Conservation (phyloP, 2,888 invertebrate species). For the Fragum fragum region DNA sequence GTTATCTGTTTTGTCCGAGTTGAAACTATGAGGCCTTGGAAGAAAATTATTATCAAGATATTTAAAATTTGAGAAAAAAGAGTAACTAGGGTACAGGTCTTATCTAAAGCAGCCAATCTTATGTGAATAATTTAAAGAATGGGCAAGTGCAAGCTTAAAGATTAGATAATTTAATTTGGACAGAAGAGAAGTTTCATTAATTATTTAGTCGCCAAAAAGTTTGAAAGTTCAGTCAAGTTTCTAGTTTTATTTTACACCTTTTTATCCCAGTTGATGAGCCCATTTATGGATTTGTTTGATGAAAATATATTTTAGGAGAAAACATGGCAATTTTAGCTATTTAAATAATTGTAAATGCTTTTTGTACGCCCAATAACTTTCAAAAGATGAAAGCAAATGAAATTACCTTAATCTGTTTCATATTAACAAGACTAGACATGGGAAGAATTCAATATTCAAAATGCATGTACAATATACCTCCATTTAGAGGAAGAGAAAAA, state of each 20-base stretch:
- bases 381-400: conserved; percentile 17
- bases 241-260: conserved; percentile 9
- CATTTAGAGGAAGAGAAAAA: no score
- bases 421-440: conserved; percentile 18
- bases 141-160: not conserved
- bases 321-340: conserved; percentile 2
- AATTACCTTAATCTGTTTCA: conserved; percentile 19
- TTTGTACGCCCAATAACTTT: not conserved
- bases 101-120: not conserved
- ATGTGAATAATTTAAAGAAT: not conserved
- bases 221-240: not conserved
- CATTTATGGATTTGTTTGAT: conserved; percentile 24
- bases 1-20: no score
- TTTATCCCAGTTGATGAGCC: conserved; percentile 9
- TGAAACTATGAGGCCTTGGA: no score
- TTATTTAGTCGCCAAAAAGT: conserved; percentile 13
- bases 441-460: not conserved
- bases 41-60: no score
- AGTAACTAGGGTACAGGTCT: no score
- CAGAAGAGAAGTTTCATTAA: conserved; percentile 8
- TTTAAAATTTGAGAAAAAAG: no score
- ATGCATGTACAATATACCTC: not conserved
- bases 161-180: not conserved
- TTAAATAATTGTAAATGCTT: conserved; percentile 13
- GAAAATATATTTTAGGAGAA: conserved; percentile 1